These are phyloP conservation scores for Doryteuthis pealeii DNA, from an alignment of 1,140 invertebrate genomes.

Conservation along the genomic window DNA sequence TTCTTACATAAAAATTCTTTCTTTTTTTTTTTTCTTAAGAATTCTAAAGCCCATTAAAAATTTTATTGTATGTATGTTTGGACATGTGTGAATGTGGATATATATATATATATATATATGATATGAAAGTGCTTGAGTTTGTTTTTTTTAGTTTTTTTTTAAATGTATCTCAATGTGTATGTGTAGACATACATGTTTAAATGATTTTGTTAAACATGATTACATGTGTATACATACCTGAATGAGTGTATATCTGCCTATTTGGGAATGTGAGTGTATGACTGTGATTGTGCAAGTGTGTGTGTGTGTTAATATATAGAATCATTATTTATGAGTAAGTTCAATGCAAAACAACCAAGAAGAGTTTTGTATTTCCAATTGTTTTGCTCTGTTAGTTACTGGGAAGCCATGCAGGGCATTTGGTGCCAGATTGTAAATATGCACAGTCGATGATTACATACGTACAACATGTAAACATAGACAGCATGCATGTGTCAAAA, in stretches of 20 bases:
- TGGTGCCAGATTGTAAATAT: too few relatives aligned
- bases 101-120: neutral
- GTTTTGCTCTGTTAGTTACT: too few relatives aligned
- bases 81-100: neutral
- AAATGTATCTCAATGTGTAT: neutral
- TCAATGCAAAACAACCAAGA: too few relatives aligned
- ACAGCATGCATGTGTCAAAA: too few relatives aligned
- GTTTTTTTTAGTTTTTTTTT: too few relatives aligned
- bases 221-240: neutral
- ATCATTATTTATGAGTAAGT: too few relatives aligned
- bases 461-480: too few relatives aligned
- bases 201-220: neutral
- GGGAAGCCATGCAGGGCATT: too few relatives aligned
- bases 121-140: too few relatives aligned
- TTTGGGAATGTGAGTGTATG: neutral
- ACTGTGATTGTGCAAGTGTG: neutral
- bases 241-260: neutral
- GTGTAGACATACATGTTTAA: neutral
- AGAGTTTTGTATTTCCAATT: too few relatives aligned
- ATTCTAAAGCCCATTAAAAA: too few relatives aligned
- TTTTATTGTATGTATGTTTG: neutral
- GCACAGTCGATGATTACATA: too few relatives aligned
- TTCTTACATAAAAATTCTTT: slow-evolving; percentile 20
- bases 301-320: neutral
- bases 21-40: slow-evolving; percentile 20